Evolutionary conservation across 2,888 invertebrate species (phyloP), one percentile per base, ranked within the genome.

Genomic region (Eucera pruinosa): DNA sequence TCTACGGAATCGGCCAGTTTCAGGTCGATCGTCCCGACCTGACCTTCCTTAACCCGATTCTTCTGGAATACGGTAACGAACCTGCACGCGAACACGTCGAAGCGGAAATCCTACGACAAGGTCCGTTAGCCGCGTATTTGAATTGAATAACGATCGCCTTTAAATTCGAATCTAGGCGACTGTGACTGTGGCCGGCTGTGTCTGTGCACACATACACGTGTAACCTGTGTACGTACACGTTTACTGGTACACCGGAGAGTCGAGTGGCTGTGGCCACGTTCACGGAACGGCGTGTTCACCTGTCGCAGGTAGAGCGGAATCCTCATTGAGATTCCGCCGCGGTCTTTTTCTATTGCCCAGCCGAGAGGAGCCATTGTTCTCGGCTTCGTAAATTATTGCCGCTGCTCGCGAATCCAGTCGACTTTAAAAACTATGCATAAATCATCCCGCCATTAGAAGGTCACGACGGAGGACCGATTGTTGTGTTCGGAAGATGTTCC

Each of bases 81-180:
- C 62, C 54, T 1, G 50, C 66, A 43, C 68, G 62, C 68, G 71
- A 73, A 72, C 36, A 65, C 80, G 55, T 78, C 70, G 76, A 83
- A 75, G 74, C 85, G 85, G 85, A 84, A 84, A 81, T 82, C 82
- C 82, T 83, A 72, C 74, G 82, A 78, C 73, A 58, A 58, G 82
- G 79, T 47, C 85, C 85, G 85, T 85, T 85, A 85, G 52, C 43
- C 73, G 60, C 50, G 77, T 82, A 86, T 86, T 86, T 85, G 85
- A 86, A 86, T 86, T 83, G 87, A 86, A 86, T 86, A 87, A 86
- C 87, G 85, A 86, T 81, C 78, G 80, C 73, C 71, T 85, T 83
- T 83, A 84, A 84, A 84, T 83, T 85, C 82, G 86, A 76, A 86
- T 85, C 85, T 86, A 82, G 85, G 83, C 81, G 83, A 81, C 45